These are phyloP conservation scores for Florisuga fusca DNA, from an alignment of 2,797 vertebrate species.

Conservation along the genomic window DNA sequence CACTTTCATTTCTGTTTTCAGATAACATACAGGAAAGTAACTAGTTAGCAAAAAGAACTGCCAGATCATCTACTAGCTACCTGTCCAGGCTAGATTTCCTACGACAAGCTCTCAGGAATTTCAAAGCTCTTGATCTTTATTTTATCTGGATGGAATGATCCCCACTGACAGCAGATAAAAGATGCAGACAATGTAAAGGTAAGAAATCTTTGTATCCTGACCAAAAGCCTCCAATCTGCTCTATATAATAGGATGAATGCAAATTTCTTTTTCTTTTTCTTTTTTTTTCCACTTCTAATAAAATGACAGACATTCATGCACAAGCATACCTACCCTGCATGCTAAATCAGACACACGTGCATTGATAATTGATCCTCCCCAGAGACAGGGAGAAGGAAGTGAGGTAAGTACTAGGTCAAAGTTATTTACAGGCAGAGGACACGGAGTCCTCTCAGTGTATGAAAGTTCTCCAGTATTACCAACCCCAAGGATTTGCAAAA, in stretches of 20 bases:
- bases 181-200: neutral
- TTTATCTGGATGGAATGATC: neutral
- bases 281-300: neutral
- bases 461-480: neutral
- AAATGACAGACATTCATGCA: neutral
- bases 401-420: neutral
- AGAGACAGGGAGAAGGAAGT: neutral
- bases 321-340: neutral
- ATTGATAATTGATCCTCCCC: neutral
- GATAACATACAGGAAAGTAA: neutral
- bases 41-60: neutral
- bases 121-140: neutral
- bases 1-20: slow-evolving; percentile 32
- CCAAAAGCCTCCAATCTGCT: neutral
- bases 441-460: neutral
- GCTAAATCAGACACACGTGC: neutral
- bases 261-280: neutral
- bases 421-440: neutral
- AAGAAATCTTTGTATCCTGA: neutral
- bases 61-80: neutral
- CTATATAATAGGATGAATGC: neutral
- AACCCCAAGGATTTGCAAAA: neutral
- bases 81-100: neutral
- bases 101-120: neutral
- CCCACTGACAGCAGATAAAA: neutral